Evolutionary conservation across 2,113 vertebrate genomes (phyloP), one percentile per base, ranked within the genome.

Genomic region (Lepus timidus): DNA sequence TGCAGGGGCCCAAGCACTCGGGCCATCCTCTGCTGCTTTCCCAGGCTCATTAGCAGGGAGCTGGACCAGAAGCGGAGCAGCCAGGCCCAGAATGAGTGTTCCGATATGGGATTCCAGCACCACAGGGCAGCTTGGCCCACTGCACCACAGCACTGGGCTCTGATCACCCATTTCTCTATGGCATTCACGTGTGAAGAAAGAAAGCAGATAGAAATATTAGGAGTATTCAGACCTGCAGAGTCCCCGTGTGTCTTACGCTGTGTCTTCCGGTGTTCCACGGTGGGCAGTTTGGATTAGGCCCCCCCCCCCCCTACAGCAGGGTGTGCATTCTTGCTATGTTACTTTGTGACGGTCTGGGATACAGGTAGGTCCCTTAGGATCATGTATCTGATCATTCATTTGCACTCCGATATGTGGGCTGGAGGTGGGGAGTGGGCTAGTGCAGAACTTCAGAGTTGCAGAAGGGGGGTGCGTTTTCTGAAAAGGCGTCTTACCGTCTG

Each of bases 401-500:
- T 12, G 58, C 14, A 9, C 14, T 25, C 23, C 10, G n/a, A 2
- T 55, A 8, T 16, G 49, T 65, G 16, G 9, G 36, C 9, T 20
- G n/a, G 73, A 16, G 75, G 36, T 3, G 78, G n/a, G 68, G 23
- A 1, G 1, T 29, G n/a, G 58, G 71, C 20, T 23, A 29, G 19
- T 14, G 12, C 31, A 36, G 74, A n/a, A 25, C 61, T 22, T 8
- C 14, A 1, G 3, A 39, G 14, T 25, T 25, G 58, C 8, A n/a
- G 25, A 23, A 44, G 6, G 16, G 14, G 0, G 55, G 14, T 17
- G 55, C 55, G 9, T 78, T 52, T 74, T 44, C 88, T 84, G 29
- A 81, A 96, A 94, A 31, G 16, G 6, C 64, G 4, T 44, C 9
- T 94, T 96, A 27, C 97, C 44, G n/a, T 88, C 31, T 25, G 6